phyloP scores from a whole-genome alignment of 2,113 vertebrate genomes.

The Plestiodon gilberti region DNA sequence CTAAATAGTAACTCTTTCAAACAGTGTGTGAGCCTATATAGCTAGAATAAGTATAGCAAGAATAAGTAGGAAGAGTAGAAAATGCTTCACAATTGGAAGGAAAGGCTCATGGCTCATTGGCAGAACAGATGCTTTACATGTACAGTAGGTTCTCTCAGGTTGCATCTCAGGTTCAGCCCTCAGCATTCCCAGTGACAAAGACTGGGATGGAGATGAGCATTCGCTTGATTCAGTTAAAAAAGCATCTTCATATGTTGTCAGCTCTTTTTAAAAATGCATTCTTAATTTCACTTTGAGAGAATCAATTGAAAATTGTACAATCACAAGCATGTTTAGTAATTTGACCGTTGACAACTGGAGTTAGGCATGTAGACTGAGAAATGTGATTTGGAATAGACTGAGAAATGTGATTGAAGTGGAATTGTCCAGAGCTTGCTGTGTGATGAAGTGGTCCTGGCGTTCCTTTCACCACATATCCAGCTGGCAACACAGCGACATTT shows the following conservation, averaged over 20 bases:
- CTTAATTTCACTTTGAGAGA: not conserved
- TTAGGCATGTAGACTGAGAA: not conserved
- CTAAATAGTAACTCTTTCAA: not conserved
- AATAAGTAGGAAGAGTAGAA: not conserved
- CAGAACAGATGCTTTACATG: not conserved
- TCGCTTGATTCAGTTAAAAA: not conserved
- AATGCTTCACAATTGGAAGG: not conserved
- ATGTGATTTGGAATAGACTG: not conserved
- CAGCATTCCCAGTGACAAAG: not conserved
- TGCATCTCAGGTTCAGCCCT: not conserved
- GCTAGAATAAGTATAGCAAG: not conserved
- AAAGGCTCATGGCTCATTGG: not conserved
- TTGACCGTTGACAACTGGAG: not conserved
- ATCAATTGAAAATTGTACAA: not conserved
- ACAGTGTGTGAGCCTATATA: not conserved
- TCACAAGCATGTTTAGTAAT: not conserved
- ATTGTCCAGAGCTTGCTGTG: not conserved
- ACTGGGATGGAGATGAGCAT: no score
- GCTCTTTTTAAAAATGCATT: not conserved
- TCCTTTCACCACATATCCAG: not conserved
- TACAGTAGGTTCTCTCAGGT: no score
- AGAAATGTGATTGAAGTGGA: not conserved
- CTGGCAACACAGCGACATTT: not conserved
- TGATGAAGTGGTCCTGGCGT: not conserved
- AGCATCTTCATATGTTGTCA: not conserved